Evolutionary conservation across 2,888 invertebrate species (phyloP).

Genomic region (Pyralis farinalis): DNA sequence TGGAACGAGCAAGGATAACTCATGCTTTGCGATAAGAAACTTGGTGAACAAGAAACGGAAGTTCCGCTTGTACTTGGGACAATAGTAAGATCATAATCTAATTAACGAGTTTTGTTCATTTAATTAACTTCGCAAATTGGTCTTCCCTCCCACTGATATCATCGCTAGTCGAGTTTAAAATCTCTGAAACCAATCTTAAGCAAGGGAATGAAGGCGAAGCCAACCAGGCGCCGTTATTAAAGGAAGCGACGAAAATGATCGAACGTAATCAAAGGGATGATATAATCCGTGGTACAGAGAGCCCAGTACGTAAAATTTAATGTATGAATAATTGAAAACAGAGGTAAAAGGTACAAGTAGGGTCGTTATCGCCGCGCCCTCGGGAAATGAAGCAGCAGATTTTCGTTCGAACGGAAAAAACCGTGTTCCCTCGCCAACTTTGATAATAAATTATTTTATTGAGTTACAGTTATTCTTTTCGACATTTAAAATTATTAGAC

Average conservation of each 20-base stretch:
- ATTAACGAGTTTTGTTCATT: conserved; percentile 56
- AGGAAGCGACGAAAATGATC: conserved; percentile 41
- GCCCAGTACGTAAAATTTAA: conserved; percentile 49
- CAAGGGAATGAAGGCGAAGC: conserved; percentile 24
- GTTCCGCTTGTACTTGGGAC: conserved; percentile 49
- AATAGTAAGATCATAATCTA: conserved; percentile 58
- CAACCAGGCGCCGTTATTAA: conserved; percentile 35
- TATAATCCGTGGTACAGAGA: conserved; percentile 41
- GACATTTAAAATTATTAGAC: conserved; percentile 13
- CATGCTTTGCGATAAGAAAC: conserved; percentile 55
- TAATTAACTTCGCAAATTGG: conserved; percentile 67
- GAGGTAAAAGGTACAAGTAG: conserved; percentile 62
- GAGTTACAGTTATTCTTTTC: conserved; percentile 30
- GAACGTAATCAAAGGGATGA: conserved; percentile 52
- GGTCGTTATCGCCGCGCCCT: conserved; percentile 59
- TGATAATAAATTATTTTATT: conserved; percentile 45
- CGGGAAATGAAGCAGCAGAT: conserved; percentile 59
- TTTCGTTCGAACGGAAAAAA: conserved; percentile 50
- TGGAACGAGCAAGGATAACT: conserved; percentile 43
- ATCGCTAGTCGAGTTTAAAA: conserved; percentile 32
- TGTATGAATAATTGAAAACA: conserved; percentile 73
- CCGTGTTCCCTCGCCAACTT: conserved; percentile 43
- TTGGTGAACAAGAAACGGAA: conserved; percentile 45
- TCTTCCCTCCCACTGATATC: conserved; percentile 42
- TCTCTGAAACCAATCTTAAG: conserved; percentile 35